Base-by-base conservation (phyloP, 2,113 vertebrate genomes). In the Propithecus coquereli region DNA sequence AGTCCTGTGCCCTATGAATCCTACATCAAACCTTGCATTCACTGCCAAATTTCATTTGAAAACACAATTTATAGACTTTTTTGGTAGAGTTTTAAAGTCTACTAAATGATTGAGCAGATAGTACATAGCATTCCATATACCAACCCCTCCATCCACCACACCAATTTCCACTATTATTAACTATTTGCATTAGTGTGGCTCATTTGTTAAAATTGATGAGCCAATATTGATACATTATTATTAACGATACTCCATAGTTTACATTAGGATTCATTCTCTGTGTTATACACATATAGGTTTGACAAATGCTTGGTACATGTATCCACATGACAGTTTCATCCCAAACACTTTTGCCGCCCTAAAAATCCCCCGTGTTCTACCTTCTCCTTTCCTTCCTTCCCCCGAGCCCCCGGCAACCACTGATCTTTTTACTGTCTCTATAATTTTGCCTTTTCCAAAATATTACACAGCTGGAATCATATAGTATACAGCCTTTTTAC, bases 111-210 rank as follows among this genome's bases (percentile, higher is more conserved):
- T 77, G 20, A 84, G 57, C 59, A 95, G 5, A 45, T n/a, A 17
- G 12, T 76, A 83, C 16, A 57, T 2, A 59, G 40, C 16, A 47
- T 40, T 88, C 34, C 34, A 65, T 61, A 47, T 20, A 77, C 12
- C 27, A n/a, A 32, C 10, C 40, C 2, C 6, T n/a, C 11, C 27
- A 16, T 5, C 11, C 2, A 2, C 17, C 3, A 3, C 18, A 17
- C 4, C 5, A 47, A 8, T 37, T 63, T 76, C 63, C 40, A 59
- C 5, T 43, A 9, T 3, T 40, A 54, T 57, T 79, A 47, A 40
- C 17, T 45, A 63, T 17, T 63, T 79, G 6, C 32, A 54, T 70
- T 52, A 54, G 25, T 79, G n/a, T 45, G 14, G 14, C 25, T 50
- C 20, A 37, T 71, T 25, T 27, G 25, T 54, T 68, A 45, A 25